These are phyloP conservation scores for Acrossocheilus wenchowensis DNA, from an alignment of 2,797 vertebrate species.

Conservation along the genomic window DNA sequence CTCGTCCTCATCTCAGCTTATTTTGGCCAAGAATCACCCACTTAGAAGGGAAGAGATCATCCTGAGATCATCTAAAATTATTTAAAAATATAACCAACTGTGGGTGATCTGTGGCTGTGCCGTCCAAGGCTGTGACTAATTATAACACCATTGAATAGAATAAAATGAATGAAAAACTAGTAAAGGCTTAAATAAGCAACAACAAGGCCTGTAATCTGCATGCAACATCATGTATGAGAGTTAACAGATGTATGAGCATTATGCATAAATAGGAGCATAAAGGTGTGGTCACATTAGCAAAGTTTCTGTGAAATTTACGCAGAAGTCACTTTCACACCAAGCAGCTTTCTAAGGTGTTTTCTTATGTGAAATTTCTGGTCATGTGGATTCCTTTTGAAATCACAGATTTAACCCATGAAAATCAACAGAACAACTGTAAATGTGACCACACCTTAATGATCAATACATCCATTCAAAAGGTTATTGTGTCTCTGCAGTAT, in stretches of 20 bases:
- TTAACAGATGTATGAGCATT: neutral
- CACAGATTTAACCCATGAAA: neutral
- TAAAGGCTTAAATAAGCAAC: neutral
- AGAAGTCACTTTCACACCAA: neutral
- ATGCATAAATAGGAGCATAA: neutral
- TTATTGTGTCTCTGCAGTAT: neutral
- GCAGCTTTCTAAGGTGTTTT: neutral
- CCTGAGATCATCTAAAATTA: neutral
- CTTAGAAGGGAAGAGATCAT: neutral
- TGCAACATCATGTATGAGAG: constrained; percentile 14
- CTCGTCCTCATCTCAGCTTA: neutral
- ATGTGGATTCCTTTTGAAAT: neutral
- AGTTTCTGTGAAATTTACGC: neutral
- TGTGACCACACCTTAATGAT: neutral
- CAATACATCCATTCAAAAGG: constrained; percentile 11
- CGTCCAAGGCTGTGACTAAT: neutral
- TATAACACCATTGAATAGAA: neutral
- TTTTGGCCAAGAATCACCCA: neutral
- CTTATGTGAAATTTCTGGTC: neutral
- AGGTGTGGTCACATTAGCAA: neutral
- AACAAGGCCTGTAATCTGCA: constrained; percentile 4
- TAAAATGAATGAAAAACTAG: neutral
- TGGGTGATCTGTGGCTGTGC: neutral
- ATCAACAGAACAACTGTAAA: neutral
- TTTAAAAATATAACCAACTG: neutral